Conservation (phyloP, 2,113 vertebrate genomes). For the Mesoclemmys tuberculata region DNA sequence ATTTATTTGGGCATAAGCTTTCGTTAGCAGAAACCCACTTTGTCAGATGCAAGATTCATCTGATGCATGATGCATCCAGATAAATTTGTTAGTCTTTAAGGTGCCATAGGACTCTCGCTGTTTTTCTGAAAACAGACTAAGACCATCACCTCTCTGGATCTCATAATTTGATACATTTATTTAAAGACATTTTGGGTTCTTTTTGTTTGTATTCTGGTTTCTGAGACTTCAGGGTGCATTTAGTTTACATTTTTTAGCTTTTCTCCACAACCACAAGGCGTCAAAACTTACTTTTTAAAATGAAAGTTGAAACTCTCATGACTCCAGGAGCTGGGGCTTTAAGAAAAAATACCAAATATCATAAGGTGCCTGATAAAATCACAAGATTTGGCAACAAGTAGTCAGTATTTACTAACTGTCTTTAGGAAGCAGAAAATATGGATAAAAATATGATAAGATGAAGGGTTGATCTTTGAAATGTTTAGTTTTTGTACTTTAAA, state of each 20-base stretch:
- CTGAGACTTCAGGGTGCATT: neutral
- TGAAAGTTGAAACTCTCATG: neutral
- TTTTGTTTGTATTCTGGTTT: neutral
- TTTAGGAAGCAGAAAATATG: neutral
- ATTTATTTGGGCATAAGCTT: no score
- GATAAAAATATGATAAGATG: neutral
- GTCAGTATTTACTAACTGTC: constrained; percentile 36
- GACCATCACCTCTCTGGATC: no score
- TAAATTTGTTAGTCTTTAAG: no score
- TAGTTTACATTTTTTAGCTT: no score
- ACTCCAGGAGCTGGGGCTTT: neutral
- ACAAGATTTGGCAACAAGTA: neutral
- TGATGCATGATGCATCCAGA: no score
- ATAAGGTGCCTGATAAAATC: neutral
- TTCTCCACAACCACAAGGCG: no score
- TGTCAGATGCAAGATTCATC: no score
- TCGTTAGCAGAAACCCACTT: no score
- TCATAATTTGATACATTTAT: neutral
- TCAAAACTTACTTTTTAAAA: neutral
- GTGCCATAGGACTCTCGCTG: no score
- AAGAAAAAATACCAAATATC: no score
- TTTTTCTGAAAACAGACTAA: no score
- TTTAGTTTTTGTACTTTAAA: neutral
- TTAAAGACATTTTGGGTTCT: neutral
- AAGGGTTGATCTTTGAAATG: neutral